Evolutionary conservation across 2,888 invertebrate genomes (phyloP), one percentile per base, ranked within the genome.

Genomic region (Gortyna flavago): DNA sequence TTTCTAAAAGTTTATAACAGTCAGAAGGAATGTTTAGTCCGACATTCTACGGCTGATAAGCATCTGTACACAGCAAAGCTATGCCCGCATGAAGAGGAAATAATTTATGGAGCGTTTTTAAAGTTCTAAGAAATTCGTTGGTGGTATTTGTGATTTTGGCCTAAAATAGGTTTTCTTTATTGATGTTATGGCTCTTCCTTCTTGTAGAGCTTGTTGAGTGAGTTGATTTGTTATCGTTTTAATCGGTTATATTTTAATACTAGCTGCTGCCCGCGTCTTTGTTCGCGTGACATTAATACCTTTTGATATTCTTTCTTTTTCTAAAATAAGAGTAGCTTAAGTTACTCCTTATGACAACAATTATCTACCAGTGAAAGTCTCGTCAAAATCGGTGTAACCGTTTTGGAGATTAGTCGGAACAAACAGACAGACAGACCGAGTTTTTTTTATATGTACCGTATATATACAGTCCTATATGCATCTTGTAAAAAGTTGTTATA

Each of bases 71-170:
- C 65, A 48, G 54, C 61, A 38, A 59, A 77, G 76, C 44, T n/a
- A 41, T 71, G 65, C 75, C 61, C 70, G 81, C 72, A 77, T 67
- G 51, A 62, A 75, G 62, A 75, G 57, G 32, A 71, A 38, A 76
- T 62, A 86, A 80, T 76, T 86, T 86, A 87, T 80, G 80, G 51
- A 44, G 41, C 57, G 73, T 69, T 80, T 84, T 83, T 76, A 74
- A 86, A 74, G 54, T 87, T 85, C 84, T 67, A 16, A 69, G 84
- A 85, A 85, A 76, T 61, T 71, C 72, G 76, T 75, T 80, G 86
- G 84, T 83, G 84, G 87, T 76, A 75, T 84, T 76, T 61, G 62
- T 71, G 54, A 54, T 25, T 51, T 54, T 32, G 51, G 35, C 62
- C 44, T 66, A 65, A 83, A 84, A 83, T 79, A 72, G 86, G 69